A percentile compares a stretch with the other conserved stretches of the same genome.
Conservation (phyloP, 2,888 invertebrate genomes). For the Cephonodes hylas region DNA sequence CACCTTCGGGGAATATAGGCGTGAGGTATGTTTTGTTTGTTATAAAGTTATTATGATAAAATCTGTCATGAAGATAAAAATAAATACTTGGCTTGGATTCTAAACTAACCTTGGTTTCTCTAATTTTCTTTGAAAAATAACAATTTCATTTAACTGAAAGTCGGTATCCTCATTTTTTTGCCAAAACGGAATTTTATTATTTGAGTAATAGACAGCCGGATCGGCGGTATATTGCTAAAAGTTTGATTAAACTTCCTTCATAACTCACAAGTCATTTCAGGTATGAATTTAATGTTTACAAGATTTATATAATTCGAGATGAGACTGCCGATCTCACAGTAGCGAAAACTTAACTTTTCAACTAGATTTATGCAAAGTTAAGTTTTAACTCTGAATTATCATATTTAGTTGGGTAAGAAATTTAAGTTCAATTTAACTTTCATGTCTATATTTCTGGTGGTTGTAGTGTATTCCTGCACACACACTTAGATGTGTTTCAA, state of each 20-base stretch:
- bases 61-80: too few relatives aligned
- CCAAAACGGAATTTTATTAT: background rate
- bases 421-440: too few relatives aligned
- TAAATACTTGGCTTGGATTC: background rate
- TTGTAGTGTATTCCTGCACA: too few relatives aligned
- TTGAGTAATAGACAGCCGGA: background rate
- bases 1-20: too few relatives aligned
- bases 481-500: too few relatives aligned
- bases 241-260: slow-evolving; percentile 5
- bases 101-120: background rate
- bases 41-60: too few relatives aligned
- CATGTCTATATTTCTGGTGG: too few relatives aligned
- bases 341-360: background rate
- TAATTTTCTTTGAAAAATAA: background rate
- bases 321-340: background rate
- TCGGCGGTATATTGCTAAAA: background rate
- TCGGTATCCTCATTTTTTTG: too few relatives aligned
- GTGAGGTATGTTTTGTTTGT: too few relatives aligned
- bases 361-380: background rate
- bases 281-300: background rate
- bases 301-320: background rate
- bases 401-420: too few relatives aligned
- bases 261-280: background rate
- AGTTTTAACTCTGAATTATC: background rate
- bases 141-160: too few relatives aligned